Conservation (phyloP, 2,113 vertebrate genomes). For the Poeciliopsis occidentalis region DNA sequence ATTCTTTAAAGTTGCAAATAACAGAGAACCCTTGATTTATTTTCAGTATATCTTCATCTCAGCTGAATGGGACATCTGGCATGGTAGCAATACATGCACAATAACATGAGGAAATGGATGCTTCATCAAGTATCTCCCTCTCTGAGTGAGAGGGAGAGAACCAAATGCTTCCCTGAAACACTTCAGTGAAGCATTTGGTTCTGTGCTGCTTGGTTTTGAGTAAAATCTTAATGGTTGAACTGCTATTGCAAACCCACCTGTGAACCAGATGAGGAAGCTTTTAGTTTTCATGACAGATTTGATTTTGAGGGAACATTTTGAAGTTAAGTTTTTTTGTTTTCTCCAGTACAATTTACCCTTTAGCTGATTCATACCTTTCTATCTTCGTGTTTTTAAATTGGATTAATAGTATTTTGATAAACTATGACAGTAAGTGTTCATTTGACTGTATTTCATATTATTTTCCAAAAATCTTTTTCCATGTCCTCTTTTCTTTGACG, state of each 20-base stretch:
- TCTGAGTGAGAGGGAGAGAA: neutral
- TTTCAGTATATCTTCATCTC: slow-evolving; percentile 58
- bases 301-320: too few relatives aligned
- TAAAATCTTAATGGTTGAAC: slow-evolving; percentile 32
- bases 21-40: slow-evolving; percentile 43
- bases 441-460: too few relatives aligned
- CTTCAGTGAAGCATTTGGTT: slow-evolving; percentile 37
- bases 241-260: slow-evolving; percentile 38
- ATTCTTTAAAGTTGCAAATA: slow-evolving; percentile 23
- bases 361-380: too few relatives aligned
- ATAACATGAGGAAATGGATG: slow-evolving; percentile 47
- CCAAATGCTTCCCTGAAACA: too few relatives aligned
- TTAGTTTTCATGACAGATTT: slow-evolving; percentile 26
- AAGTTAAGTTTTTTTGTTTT: neutral
- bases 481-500: too few relatives aligned
- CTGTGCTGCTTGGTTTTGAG: slow-evolving; percentile 13
- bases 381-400: too few relatives aligned
- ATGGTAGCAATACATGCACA: slow-evolving; percentile 38
- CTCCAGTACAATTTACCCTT: too few relatives aligned
- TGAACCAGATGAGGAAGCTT: slow-evolving; percentile 15
- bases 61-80: slow-evolving; percentile 68
- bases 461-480: too few relatives aligned
- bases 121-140: slow-evolving; percentile 31
- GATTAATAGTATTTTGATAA: too few relatives aligned
- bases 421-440: too few relatives aligned